phyloP scores from a whole-genome alignment of 1,140 invertebrate genomes.

The Drosophila kurseongensis region DNA sequence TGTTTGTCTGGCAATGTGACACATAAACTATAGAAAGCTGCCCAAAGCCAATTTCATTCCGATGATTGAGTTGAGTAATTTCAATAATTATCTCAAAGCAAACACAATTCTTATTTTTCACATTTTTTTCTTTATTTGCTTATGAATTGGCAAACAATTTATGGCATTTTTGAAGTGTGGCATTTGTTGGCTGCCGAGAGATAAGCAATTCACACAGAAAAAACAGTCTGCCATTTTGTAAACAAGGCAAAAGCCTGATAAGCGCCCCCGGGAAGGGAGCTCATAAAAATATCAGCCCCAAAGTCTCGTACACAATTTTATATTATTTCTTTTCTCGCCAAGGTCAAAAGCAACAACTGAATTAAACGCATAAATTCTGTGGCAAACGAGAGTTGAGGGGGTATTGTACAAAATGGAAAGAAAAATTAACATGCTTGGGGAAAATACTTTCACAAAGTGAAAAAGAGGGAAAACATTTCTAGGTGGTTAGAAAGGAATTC shows the following conservation, averaged over 20 bases:
- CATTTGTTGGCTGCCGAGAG: constrained; percentile 30
- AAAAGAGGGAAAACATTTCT: constrained; percentile 37
- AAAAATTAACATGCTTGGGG: constrained; percentile 13
- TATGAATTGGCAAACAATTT: constrained; percentile 67
- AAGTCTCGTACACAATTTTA: constrained; percentile 39
- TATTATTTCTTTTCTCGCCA: constrained; percentile 32
- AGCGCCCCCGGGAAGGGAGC: constrained; percentile 18
- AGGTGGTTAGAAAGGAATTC: constrained; percentile 55
- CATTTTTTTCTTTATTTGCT: constrained; percentile 52
- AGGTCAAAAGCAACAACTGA: constrained; percentile 60
- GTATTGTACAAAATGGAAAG: constrained; percentile 8
- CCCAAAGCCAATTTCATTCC: constrained; percentile 20
- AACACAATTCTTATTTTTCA: constrained; percentile 18
- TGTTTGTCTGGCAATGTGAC: constrained; percentile 18
- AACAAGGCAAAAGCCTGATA: constrained; percentile 67
- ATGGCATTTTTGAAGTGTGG: constrained; percentile 68
- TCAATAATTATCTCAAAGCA: constrained; percentile 56
- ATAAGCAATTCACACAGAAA: constrained; percentile 49
- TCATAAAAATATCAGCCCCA: constrained; percentile 50
- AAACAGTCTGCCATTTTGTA: constrained; percentile 75
- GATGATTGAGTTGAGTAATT: constrained; percentile 51
- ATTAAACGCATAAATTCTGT: constrained; percentile 53
- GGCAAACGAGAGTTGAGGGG: constrained; percentile 22
- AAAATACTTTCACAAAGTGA: constrained; percentile 69
- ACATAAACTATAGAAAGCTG: constrained; percentile 1